phyloP scores from a whole-genome alignment of 2,113 vertebrate species.

The Lepisosteus oculatus region DNA sequence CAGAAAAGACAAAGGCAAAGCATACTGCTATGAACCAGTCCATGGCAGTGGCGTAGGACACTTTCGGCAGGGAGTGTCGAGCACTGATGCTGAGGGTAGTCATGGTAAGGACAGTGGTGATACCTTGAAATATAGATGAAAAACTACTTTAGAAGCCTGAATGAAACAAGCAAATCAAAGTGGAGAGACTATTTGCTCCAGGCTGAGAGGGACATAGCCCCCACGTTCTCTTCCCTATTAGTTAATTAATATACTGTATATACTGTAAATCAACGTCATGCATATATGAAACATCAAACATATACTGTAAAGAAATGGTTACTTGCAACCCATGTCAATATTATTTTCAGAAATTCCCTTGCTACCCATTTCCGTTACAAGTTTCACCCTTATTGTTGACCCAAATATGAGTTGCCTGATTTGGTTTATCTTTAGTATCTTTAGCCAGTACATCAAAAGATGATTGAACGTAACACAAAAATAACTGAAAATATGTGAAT shows the following conservation, averaged over 20 bases:
- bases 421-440: too few species aligned
- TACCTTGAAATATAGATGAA: constrained; percentile 62
- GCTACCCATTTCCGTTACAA: too few species aligned
- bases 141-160: neutral
- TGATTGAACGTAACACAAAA: too few species aligned
- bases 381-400: too few species aligned
- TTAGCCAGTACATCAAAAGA: too few species aligned
- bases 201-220: too few species aligned
- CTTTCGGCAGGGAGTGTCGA: constrained; percentile 89
- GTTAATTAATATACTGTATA: too few species aligned
- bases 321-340: neutral
- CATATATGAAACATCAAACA: neutral
- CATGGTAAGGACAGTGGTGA: constrained; percentile 94
- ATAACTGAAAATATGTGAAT: too few species aligned
- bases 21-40: constrained; percentile 98
- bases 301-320: neutral
- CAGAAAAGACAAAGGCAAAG: constrained; percentile 94
- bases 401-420: neutral
- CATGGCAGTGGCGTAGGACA: constrained; percentile 94
- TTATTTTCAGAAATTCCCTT: neutral
- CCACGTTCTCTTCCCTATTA: too few species aligned
- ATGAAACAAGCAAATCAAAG: neutral
- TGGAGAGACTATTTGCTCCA: neutral
- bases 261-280: neutral
- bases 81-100: constrained; percentile 93